Conservation (phyloP, 2,113 vertebrate species). For the Macquaria ambigua region DNA sequence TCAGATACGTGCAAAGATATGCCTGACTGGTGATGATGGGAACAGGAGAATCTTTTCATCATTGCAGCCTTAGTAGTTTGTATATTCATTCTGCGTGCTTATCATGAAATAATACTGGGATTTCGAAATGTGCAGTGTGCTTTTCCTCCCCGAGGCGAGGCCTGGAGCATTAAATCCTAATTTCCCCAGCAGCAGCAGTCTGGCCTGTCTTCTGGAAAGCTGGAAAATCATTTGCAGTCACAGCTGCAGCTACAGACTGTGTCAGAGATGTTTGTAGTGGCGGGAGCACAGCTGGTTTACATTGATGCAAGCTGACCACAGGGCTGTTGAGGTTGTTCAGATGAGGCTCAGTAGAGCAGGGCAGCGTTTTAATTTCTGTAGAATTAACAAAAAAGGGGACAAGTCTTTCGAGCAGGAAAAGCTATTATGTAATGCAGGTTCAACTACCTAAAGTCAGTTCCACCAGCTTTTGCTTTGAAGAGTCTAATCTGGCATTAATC, state of each 20-base stretch:
- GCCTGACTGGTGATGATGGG: not conserved
- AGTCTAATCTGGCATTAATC: not conserved
- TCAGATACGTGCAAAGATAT: slow-evolving; percentile 1
- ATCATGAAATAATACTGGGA: not conserved
- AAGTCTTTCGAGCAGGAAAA: not conserved
- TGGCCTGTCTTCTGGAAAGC: not conserved
- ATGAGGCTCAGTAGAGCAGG: slow-evolving; percentile 15
- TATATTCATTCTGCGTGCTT: not conserved
- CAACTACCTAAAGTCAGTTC: not conserved
- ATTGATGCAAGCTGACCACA: slow-evolving; percentile 41
- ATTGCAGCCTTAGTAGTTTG: not conserved
- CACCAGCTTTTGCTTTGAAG: not conserved
- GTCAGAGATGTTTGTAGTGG: slow-evolving; percentile 41
- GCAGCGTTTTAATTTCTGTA: slow-evolving; percentile 4
- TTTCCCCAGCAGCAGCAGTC: slow-evolving; percentile 5
- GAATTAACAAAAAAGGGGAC: not conserved
- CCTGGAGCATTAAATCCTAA: slow-evolving; percentile 10
- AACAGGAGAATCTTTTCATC: slow-evolving; percentile 4
- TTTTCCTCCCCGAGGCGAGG: not conserved
- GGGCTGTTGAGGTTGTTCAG: slow-evolving; percentile 30
- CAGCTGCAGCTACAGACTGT: slow-evolving; percentile 38
- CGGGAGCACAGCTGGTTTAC: slow-evolving; percentile 42
- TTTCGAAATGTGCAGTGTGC: not conserved
- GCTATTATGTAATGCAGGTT: not conserved
- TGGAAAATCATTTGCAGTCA: slow-evolving; percentile 4